These are phyloP conservation scores for Andinoacara biseriatus DNA, from an alignment of 2,113 vertebrate genomes.

Conservation along the genomic window DNA sequence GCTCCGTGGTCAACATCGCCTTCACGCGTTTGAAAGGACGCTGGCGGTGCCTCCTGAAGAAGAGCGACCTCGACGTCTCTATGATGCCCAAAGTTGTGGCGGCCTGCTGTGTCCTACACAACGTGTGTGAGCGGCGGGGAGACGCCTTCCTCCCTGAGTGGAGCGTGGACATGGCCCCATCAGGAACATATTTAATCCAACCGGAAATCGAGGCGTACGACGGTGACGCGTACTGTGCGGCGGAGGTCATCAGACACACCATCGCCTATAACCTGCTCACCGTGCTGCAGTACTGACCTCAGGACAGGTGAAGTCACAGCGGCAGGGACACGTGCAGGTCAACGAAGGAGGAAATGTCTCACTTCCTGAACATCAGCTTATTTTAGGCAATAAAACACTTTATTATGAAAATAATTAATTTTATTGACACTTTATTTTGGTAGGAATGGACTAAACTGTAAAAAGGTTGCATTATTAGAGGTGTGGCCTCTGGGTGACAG, in stretches of 20 bases:
- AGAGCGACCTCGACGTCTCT: slow-evolving; percentile 37
- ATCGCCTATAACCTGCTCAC: slow-evolving; percentile 37
- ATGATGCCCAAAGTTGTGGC: slow-evolving; percentile 34
- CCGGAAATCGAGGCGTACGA: background rate
- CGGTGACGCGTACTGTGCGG: background rate
- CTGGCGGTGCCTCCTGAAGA: slow-evolving; percentile 54
- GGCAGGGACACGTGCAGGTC: too few relatives aligned
- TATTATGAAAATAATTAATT: too few relatives aligned
- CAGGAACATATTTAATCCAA: background rate
- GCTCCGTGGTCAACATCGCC: slow-evolving; percentile 16
- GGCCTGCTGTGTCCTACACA: slow-evolving; percentile 52
- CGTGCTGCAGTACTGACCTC: slow-evolving; percentile 19
- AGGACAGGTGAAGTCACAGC: too few relatives aligned
- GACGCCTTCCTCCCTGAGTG: slow-evolving; percentile 44
- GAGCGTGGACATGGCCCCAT: background rate
- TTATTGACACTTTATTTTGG: too few relatives aligned
- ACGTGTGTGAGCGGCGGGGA: slow-evolving; percentile 25
- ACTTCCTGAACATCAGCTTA: too few relatives aligned
- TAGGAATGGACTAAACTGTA: too few relatives aligned
- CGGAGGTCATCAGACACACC: slow-evolving; percentile 47
- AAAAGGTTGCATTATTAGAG: too few relatives aligned
- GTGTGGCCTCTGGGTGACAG: too few relatives aligned
- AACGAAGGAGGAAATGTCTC: too few relatives aligned
- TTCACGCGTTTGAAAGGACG: slow-evolving; percentile 42
- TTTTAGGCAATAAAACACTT: too few relatives aligned